Evolutionary conservation across 2,888 invertebrate species (phyloP).

Genomic region (Phasia obesa): DNA sequence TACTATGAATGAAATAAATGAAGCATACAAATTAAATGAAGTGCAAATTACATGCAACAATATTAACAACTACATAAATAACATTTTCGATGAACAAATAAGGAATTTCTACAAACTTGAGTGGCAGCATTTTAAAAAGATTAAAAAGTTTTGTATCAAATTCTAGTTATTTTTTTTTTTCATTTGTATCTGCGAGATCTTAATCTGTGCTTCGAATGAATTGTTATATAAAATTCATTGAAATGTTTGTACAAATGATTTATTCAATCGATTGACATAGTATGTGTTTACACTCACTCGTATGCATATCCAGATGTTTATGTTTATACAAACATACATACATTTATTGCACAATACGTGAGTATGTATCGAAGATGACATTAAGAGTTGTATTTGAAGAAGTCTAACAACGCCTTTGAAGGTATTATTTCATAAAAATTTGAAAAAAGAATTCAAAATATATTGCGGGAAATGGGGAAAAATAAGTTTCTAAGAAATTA

Average conservation of each 20-base stretch:
- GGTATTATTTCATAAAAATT: not conserved
- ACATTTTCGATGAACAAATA: constrained; percentile 20
- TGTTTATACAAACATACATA: not conserved
- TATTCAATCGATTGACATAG: constrained; percentile 57
- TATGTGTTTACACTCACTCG: not conserved
- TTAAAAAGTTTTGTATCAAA: constrained; percentile 21
- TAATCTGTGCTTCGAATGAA: constrained; percentile 55
- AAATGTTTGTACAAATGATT: constrained; percentile 47
- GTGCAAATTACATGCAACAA: constrained; percentile 62
- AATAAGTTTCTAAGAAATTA: no score
- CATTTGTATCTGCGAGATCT: constrained; percentile 39
- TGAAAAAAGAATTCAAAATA: no score
- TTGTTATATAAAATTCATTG: constrained; percentile 40
- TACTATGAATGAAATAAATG: constrained; percentile 32
- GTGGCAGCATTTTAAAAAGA: constrained; percentile 40
- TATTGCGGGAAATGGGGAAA: no score
- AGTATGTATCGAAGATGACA: constrained; percentile 10
- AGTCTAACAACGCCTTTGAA: not conserved
- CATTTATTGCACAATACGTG: constrained; percentile 12
- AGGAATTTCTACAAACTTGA: constrained; percentile 6
- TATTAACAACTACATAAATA: constrained; percentile 4
- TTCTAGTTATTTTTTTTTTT: constrained; percentile 31
- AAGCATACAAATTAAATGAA: constrained; percentile 65
- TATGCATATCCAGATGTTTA: no score
- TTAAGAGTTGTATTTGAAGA: constrained; percentile 25